Evolutionary conservation across 1,140 invertebrate genomes (phyloP).

Genomic region (Pseudomyrmex gracilis): DNA sequence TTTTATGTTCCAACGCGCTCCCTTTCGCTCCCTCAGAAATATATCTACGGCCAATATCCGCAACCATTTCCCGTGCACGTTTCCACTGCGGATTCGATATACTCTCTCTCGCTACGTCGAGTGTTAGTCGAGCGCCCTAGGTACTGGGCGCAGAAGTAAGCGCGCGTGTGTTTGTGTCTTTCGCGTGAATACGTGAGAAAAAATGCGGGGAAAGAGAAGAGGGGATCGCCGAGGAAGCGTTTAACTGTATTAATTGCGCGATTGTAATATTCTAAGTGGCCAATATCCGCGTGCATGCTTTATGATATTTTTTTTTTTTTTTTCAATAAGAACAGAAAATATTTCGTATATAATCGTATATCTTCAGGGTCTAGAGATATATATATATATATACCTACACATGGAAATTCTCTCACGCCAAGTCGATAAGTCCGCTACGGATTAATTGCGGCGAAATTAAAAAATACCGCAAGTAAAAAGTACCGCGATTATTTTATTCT

Average conservation of each 20-base stretch:
- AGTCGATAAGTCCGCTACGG: neutral
- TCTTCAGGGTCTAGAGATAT: no score
- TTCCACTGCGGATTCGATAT: constrained; percentile 78
- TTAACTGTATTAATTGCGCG: constrained; percentile 76
- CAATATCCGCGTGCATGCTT: constrained; percentile 69
- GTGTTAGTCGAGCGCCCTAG: constrained; percentile 37
- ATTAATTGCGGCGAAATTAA: neutral
- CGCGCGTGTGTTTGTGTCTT: constrained; percentile 24
- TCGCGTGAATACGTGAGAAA: constrained; percentile 58
- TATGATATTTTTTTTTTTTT: constrained; percentile 12
- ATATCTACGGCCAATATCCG: constrained; percentile 82
- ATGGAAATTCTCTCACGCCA: no score
- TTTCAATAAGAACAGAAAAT: constrained; percentile 12
- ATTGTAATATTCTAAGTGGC: constrained; percentile 73
- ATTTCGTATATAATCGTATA: neutral
- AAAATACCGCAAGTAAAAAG: neutral
- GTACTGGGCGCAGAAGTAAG: neutral
- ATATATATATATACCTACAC: no score
- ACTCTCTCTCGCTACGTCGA: constrained; percentile 53
- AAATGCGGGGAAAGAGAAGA: constrained; percentile 37
- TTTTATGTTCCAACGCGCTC: constrained; percentile 84
- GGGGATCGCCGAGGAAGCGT: constrained; percentile 25
- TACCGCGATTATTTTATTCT: neutral
- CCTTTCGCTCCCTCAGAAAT: constrained; percentile 78
- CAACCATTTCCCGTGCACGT: constrained; percentile 79